Evolutionary conservation across 2,797 vertebrate genomes (phyloP), one percentile per base, ranked within the genome.

Genomic region (Xenentodon cancila): DNA sequence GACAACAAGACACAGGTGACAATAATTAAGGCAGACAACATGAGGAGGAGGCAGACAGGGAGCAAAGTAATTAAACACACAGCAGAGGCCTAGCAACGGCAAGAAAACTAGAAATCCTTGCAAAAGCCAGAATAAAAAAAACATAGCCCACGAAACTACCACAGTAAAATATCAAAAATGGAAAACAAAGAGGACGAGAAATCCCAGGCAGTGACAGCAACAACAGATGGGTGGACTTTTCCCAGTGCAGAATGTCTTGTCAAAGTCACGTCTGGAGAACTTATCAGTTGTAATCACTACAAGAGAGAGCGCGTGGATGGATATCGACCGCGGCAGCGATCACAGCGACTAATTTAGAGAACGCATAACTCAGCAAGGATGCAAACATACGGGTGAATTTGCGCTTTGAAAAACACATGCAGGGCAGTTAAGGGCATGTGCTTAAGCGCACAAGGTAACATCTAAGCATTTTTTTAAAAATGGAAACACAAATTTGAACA

Each of bases 301-400:
- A 61, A 54, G 40, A 56, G 70, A 67, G 53, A 49, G 55, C 68
- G 65, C 25, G 61, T 65, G 63, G 43, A 58, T 62, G 49, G 64
- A 82, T 84, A 86, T 48, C 66, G 84, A 80, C 76, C 50, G 53
- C 73, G 75, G 59, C 55, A 17, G 63, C 68, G 3, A 82, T 88
- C 77, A 65, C 69, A 68, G 75, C 64, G 84, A 86, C 85, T 86
- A 87, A 88, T 92, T 90, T 85, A 45, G 56, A 63, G 67, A 82
- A 89, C 91, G 89, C 85, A 91, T 91, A 91, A 92, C 91, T 92
- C 89, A 92, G 68, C 69, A 3, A 54, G 71, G 43, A 84, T 88
- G 71, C 11, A 37, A 37, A 37, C 11, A 13, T 37, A 37, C 80
- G 83, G 71, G 77, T 79, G 91, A 83, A 92, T 92, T 90, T 89